phyloP scores from a whole-genome alignment of 2,888 invertebrate genomes.

The Hermaeophaga mercurialis region DNA sequence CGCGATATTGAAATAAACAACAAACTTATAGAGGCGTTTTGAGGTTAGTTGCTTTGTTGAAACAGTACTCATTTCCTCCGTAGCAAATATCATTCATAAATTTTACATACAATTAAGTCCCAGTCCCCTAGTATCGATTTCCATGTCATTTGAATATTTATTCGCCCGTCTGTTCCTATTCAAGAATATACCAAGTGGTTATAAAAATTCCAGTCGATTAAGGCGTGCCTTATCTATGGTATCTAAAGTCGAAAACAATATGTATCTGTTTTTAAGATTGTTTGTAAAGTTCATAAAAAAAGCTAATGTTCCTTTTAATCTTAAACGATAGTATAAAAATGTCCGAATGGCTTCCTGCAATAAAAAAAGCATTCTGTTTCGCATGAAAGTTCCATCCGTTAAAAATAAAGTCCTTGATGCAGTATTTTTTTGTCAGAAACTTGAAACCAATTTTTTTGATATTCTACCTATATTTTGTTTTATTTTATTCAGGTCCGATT shows the following conservation, averaged over 20 bases:
- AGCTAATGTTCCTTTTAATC: neutral
- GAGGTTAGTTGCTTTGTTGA: slow-evolving; percentile 20
- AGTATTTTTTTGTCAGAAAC: too few relatives aligned
- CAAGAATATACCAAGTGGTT: slow-evolving; percentile 10
- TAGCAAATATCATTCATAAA: slow-evolving; percentile 13
- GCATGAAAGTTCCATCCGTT: too few relatives aligned
- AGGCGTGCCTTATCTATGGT: slow-evolving; percentile 7
- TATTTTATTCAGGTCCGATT: too few relatives aligned
- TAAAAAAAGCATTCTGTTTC: too few relatives aligned
- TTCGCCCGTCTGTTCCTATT: slow-evolving; percentile 9
- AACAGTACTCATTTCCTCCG: slow-evolving; percentile 11
- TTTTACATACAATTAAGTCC: slow-evolving; percentile 17
- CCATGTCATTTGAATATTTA: slow-evolving; percentile 22
- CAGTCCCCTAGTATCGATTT: slow-evolving; percentile 9
- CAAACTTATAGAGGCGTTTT: slow-evolving; percentile 17
- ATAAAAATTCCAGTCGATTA: slow-evolving; percentile 2
- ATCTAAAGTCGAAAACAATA: neutral
- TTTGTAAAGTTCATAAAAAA: neutral
- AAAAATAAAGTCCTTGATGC: too few relatives aligned
- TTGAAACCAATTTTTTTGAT: too few relatives aligned
- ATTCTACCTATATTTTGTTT: too few relatives aligned
- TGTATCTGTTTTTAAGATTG: neutral
- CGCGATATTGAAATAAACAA: neutral
- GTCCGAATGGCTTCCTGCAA: too few relatives aligned
- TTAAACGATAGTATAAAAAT: neutral